A percentile compares a stretch with the other conserved stretches of the same genome.
Evolutionary conservation across 2,797 vertebrate genomes (phyloP).

Genomic region (Peromyscus nudipes): DNA sequence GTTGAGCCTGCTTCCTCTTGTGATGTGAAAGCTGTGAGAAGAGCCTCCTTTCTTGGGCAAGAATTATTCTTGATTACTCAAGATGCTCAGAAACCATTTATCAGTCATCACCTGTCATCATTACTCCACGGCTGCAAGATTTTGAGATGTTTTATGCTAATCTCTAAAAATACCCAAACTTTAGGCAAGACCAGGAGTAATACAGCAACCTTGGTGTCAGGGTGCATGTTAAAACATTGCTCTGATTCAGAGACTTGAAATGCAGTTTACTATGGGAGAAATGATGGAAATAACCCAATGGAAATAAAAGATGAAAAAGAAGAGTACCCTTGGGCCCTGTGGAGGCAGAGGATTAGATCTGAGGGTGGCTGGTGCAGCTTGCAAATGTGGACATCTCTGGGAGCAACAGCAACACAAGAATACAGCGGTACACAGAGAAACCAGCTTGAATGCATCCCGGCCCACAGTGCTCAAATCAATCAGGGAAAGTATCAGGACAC

Average conservation of each 20-base stretch:
- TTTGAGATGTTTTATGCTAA: constrained; percentile 60
- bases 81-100: constrained; percentile 13
- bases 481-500: not conserved
- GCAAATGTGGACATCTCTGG: constrained; percentile 24
- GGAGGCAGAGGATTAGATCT: not conserved
- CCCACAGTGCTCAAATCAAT: not conserved
- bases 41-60: not conserved
- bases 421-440: not conserved
- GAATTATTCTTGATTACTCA: not conserved
- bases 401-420: not conserved
- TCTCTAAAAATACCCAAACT: constrained; percentile 25
- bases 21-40: constrained; percentile 12
- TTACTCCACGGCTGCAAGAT: not conserved
- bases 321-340: not conserved
- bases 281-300: constrained; percentile 38
- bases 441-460: not conserved
- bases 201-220: not conserved
- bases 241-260: constrained; percentile 69
- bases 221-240: constrained; percentile 36
- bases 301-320: constrained; percentile 70
- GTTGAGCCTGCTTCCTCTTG: constrained; percentile 37
- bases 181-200: constrained; percentile 44
- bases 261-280: constrained; percentile 44
- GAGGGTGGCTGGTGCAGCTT: constrained; percentile 26
- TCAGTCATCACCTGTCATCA: not conserved